Base-by-base conservation (phyloP, 2,113 vertebrate species). In the Tupaia tana region DNA sequence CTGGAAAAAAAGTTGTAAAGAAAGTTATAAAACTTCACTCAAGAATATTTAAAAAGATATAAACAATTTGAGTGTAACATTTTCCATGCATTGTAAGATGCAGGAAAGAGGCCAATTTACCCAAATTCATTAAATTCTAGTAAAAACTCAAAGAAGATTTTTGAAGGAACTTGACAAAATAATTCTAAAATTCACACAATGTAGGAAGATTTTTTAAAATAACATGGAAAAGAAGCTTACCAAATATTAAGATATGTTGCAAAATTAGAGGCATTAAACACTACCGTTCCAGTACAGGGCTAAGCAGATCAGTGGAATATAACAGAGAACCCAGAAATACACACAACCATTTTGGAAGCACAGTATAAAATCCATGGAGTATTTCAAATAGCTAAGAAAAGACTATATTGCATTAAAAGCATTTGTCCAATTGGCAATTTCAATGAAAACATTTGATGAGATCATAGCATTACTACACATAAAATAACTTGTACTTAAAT, bases 321-420 rank as follows among this genome's bases (percentile, higher is more conserved):
- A 81, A 56, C 6, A 34, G 31, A 73, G 20, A 91, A 54, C n/a
- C 14, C 8, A 27, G 15, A 91, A 74, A 83, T 7, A 34, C 34
- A 24, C 15, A 56, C 10, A 83, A 19, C 15, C 29, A 25, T 6
- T 83, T 66, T 54, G 27, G 43, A 83, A 83, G 73, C 1, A 7
- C 54, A 43, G 22, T 56, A 9, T n/a, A 74, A 73, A 69, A 64
- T 6, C 52, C 27, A 83, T 74, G 27, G 27, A 16, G 6, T 54
- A 16, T 59, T 84, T 75, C 43, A 27, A 74, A 74, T 74, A 91
- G 82, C 27, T 83, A 75, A 91, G 70, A 66, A 84, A 84, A 77
- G 22, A 58, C n/a, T 80, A 61, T 80, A 58, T 43, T 58, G 29
- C 43, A 34, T 84, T 75, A 27, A 91, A 75, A 73, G 61, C 70